A percentile compares a stretch with the other conserved stretches of the same genome.
Evolutionary conservation across 2,113 vertebrate genomes (phyloP).

Genomic region (Ondatra zibethicus): DNA sequence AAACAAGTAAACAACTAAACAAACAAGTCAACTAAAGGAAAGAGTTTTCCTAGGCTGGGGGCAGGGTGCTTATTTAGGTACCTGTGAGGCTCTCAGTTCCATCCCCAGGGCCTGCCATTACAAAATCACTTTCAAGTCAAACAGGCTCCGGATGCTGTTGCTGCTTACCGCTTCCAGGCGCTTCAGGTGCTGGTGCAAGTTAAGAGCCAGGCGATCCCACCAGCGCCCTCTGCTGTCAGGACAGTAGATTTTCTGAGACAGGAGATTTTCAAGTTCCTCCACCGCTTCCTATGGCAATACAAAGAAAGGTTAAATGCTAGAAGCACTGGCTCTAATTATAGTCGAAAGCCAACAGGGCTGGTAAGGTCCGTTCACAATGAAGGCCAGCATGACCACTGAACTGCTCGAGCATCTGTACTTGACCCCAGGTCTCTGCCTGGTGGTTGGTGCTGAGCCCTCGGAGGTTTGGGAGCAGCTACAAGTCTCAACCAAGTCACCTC

Average conservation of each 20-base stretch:
- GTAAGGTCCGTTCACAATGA: too few species aligned
- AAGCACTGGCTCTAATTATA: not conserved
- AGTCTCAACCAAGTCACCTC: not conserved
- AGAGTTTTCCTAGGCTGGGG: not conserved
- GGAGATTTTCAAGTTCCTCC: slow-evolving; percentile 89
- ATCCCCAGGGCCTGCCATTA: not conserved
- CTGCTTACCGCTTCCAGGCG: slow-evolving; percentile 87
- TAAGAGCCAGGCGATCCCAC: slow-evolving; percentile 98
- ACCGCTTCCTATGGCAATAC: slow-evolving; percentile 90
- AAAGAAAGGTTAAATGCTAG: not conserved
- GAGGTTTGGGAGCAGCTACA: not conserved
- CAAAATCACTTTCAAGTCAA: not conserved
- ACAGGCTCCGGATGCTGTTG: fast-evolving
- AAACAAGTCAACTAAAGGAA: not conserved
- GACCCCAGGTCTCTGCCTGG: fast-evolving
- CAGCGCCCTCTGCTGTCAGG: slow-evolving; percentile 94
- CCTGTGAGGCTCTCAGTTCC: not conserved
- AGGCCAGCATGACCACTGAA: not conserved
- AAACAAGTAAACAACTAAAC: not conserved
- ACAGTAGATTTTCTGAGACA: slow-evolving; percentile 93
- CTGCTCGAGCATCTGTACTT: not conserved
- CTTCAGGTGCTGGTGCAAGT: slow-evolving; percentile 96
- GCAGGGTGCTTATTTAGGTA: not conserved
- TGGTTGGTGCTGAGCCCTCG: fast-evolving
- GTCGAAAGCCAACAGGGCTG: not conserved